Percentiles rank a stretch among this genome's conserved stretches.
These are phyloP conservation scores for Zelostemma sp. DNA, from an alignment of 1,140 invertebrate species.

Conservation along the genomic window DNA sequence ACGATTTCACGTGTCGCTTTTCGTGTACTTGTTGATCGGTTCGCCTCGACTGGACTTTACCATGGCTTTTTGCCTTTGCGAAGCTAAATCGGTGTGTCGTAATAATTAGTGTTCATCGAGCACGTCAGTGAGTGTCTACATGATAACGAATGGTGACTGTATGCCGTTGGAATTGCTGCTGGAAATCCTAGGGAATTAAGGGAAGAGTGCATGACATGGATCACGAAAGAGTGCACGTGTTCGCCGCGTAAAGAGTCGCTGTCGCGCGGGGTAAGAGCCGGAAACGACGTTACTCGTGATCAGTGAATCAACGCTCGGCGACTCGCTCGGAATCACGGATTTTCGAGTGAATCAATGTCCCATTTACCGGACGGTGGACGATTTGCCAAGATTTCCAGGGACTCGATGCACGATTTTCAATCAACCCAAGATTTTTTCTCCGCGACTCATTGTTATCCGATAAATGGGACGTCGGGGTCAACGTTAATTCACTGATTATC, in stretches of 20 bases:
- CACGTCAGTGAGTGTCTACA: neutral
- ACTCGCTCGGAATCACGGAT: no score
- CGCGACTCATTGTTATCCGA: no score
- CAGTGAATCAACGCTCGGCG: no score
- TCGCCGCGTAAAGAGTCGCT: neutral
- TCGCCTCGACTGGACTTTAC: neutral
- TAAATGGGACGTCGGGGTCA: no score
- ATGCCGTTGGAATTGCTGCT: neutral
- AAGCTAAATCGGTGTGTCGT: neutral
- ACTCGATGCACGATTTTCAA: no score
- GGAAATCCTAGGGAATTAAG: neutral
- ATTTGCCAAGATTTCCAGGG: no score
- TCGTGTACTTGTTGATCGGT: neutral
- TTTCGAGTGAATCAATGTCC: no score
- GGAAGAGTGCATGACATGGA: neutral
- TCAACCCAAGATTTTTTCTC: no score
- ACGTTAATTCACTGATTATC: no score
- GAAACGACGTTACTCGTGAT: no score
- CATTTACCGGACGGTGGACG: no score
- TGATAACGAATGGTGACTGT: conserved; percentile 6
- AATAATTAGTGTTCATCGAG: neutral
- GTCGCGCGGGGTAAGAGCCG: neutral
- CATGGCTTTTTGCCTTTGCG: neutral
- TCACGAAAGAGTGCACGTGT: neutral
- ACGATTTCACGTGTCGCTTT: neutral